These are phyloP conservation scores for Ovibos moschatus DNA, from an alignment of 2,113 vertebrate genomes.

Conservation along the genomic window DNA sequence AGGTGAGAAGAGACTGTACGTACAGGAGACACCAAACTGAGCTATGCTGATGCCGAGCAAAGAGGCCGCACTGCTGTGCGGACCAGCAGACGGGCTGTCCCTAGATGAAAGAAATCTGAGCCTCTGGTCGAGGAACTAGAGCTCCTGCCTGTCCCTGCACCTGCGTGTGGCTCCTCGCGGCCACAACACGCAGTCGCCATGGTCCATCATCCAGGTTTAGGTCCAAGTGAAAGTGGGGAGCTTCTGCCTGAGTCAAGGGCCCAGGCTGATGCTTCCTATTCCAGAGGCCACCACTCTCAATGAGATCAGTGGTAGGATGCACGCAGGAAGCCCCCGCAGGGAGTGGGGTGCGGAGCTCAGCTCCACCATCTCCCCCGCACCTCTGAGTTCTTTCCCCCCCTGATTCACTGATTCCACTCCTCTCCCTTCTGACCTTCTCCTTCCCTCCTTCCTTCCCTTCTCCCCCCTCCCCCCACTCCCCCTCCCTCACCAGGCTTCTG, in stretches of 20 bases:
- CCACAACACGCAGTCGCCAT: rapidly evolving
- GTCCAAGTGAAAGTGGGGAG: not conserved
- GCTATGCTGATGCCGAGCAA: rapidly evolving
- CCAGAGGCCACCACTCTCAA: rapidly evolving
- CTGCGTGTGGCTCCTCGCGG: not conserved
- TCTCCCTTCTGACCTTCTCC: not conserved
- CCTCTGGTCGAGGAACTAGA: rapidly evolving
- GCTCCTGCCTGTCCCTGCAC: not conserved
- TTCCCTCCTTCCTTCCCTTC: not conserved
- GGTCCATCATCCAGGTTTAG: rapidly evolving
- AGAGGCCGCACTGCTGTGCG: rapidly evolving
- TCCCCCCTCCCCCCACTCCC: rapidly evolving
- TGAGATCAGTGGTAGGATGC: not conserved
- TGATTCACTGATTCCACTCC: not conserved
- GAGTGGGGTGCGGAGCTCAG: rapidly evolving
- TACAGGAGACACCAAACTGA: not conserved
- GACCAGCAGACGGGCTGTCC: not conserved
- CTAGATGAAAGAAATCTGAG: not conserved
- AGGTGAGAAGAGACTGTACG: rapidly evolving
- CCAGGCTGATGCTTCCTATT: rapidly evolving
- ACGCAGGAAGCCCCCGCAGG: rapidly evolving
- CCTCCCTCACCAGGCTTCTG: not conserved
- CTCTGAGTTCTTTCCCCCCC: rapidly evolving
- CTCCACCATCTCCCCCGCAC: rapidly evolving
- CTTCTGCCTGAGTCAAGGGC: not conserved